Percentiles rank a stretch among this genome's conserved stretches.
These are phyloP conservation scores for Hydropsyche betteni DNA, from an alignment of 2,888 invertebrate species.

Conservation along the genomic window DNA sequence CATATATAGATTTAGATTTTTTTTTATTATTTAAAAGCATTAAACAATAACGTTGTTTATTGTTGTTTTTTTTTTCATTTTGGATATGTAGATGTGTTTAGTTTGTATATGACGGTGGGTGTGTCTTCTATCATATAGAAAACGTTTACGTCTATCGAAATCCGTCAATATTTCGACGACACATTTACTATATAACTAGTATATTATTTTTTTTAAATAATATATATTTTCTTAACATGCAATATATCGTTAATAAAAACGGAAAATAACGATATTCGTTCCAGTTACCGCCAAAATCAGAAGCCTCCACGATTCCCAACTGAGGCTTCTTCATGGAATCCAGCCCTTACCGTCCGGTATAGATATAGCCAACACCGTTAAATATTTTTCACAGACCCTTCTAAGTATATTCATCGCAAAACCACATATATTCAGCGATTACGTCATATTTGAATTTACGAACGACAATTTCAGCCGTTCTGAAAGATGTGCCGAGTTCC, in stretches of 20 bases:
- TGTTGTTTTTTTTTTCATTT: too few relatives aligned
- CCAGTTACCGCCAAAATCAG: conserved; percentile 97
- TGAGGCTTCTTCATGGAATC: conserved; percentile 88
- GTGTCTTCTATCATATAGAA: too few relatives aligned
- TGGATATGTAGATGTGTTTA: too few relatives aligned
- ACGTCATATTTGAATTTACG: conserved; percentile 3
- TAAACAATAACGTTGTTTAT: too few relatives aligned
- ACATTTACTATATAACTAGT: too few relatives aligned
- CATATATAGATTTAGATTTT: too few relatives aligned
- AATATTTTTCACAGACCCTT: conserved; percentile 97
- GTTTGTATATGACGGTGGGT: too few relatives aligned
- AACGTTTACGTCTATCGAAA: too few relatives aligned
- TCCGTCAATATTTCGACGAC: too few relatives aligned
- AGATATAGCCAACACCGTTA: conserved; percentile 97
- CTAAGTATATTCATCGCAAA: conserved; percentile 75
- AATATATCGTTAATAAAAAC: neutral
- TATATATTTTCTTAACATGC: neutral
- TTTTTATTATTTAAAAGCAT: too few relatives aligned
- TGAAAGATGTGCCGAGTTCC: conserved; percentile 95
- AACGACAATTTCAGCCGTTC: conserved; percentile 73
- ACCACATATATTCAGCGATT: neutral
- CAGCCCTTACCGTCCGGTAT: conserved; percentile 93
- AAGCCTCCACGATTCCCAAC: conserved; percentile 95
- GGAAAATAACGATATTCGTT: conserved; percentile 50
- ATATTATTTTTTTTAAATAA: too few relatives aligned